These are phyloP conservation scores for Tarsius wallacei DNA, from an alignment of 2,797 vertebrate genomes.

Conservation along the genomic window DNA sequence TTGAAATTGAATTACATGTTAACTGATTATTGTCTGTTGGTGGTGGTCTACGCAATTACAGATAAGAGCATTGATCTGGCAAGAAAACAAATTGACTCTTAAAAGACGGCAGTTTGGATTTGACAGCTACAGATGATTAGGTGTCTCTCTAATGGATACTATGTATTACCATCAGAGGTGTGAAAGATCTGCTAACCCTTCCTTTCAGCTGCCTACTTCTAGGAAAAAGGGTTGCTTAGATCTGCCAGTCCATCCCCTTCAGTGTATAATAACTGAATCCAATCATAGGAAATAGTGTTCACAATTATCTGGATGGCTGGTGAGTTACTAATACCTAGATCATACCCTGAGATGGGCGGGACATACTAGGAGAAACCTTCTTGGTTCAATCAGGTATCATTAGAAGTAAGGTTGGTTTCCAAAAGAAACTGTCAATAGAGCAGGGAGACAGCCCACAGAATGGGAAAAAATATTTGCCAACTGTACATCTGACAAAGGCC, in stretches of 20 bases:
- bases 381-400: not conserved
- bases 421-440: too few relatives aligned
- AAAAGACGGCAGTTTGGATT: slow-evolving; percentile 88
- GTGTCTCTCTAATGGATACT: slow-evolving; percentile 86
- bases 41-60: slow-evolving; percentile 86
- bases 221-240: not conserved
- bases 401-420: not conserved
- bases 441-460: too few relatives aligned
- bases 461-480: too few relatives aligned
- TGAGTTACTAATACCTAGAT: not conserved
- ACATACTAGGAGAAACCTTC: not conserved
- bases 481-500: too few relatives aligned
- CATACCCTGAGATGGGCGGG: not conserved
- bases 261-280: not conserved
- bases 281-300: not conserved
- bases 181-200: slow-evolving; percentile 62
- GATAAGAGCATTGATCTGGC: slow-evolving; percentile 90
- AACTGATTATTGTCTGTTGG: slow-evolving; percentile 88
- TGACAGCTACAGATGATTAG: slow-evolving; percentile 88
- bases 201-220: slow-evolving; percentile 60
- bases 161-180: slow-evolving; percentile 74
- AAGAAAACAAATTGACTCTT: slow-evolving; percentile 90
- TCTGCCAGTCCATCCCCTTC: not conserved
- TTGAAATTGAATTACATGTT: slow-evolving; percentile 88
- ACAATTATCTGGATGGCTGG: not conserved